A percentile compares a stretch with the other conserved stretches of the same genome.
Evolutionary conservation across 2,888 invertebrate species (phyloP).

Genomic region (Phyto melanocephala): DNA sequence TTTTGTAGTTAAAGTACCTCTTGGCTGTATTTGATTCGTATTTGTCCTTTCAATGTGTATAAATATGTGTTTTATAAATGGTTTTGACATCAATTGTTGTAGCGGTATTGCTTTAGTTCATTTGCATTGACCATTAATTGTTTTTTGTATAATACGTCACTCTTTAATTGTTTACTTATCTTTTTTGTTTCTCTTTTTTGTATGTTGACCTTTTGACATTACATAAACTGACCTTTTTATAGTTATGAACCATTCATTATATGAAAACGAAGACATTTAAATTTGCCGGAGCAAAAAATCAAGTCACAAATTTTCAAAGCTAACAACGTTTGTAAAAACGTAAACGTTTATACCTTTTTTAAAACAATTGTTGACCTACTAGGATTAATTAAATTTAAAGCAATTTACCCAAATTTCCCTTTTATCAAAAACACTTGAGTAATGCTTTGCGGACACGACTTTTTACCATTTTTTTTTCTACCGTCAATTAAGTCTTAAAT

Average conservation of each 20-base stretch:
- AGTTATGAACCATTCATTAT: too few species aligned
- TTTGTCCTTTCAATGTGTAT: conserved; percentile 10
- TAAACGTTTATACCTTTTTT: background rate
- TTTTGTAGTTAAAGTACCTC: conserved; percentile 27
- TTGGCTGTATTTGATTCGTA: background rate
- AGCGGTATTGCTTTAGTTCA: background rate
- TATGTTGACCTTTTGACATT: conserved; percentile 24
- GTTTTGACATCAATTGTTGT: conserved; percentile 38
- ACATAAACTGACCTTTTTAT: too few species aligned
- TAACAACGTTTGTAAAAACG: background rate
- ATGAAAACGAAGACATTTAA: too few species aligned
- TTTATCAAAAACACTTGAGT: too few species aligned
- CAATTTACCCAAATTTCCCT: too few species aligned
- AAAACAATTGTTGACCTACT: too few species aligned
- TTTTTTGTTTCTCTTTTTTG: background rate
- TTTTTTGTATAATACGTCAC: background rate
- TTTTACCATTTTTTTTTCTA: too few species aligned
- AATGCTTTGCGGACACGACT: too few species aligned
- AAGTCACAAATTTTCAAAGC: background rate
- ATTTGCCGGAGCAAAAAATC: background rate
- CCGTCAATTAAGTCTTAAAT: too few species aligned
- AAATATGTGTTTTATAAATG: conserved; percentile 26
- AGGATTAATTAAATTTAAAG: too few species aligned
- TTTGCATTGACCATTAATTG: background rate
- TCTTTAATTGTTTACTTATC: background rate